These are phyloP conservation scores for Adelognathus sp. DNA, from an alignment of 2,888 invertebrate genomes.

Conservation along the genomic window DNA sequence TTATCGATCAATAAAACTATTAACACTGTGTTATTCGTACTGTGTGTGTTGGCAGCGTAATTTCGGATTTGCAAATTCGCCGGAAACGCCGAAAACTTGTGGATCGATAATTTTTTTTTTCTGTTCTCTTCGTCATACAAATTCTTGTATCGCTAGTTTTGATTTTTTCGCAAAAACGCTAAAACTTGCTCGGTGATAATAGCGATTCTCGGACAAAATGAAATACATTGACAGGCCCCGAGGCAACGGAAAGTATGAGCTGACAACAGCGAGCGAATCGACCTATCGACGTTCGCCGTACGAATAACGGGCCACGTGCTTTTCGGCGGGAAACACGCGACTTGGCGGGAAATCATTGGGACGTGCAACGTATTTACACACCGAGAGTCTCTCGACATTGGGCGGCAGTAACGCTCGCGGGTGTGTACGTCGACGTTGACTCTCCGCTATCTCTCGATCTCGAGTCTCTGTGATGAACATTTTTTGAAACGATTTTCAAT, in stretches of 20 bases:
- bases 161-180: not conserved
- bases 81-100: not conserved
- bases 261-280: not conserved
- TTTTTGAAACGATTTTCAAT: no score
- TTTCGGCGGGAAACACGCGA: not conserved
- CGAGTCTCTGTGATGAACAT: no score
- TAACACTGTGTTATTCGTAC: not conserved
- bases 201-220: not conserved
- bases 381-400: not conserved
- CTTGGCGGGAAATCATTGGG: constrained; percentile 4
- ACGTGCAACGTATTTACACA: not conserved
- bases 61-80: not conserved
- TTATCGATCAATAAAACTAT: not conserved
- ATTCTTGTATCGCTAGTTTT: not conserved
- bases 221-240: not conserved
- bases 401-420: not conserved
- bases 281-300: not conserved
- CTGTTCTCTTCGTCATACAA: not conserved
- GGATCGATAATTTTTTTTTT: not conserved
- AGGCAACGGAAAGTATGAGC: no score
- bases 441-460: not conserved
- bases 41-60: not conserved
- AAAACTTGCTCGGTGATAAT: not conserved
- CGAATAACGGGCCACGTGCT: not conserved
- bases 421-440: not conserved